Evolutionary conservation across 2,888 invertebrate genomes (phyloP).

Genomic region (Lacanobia oleracea): DNA sequence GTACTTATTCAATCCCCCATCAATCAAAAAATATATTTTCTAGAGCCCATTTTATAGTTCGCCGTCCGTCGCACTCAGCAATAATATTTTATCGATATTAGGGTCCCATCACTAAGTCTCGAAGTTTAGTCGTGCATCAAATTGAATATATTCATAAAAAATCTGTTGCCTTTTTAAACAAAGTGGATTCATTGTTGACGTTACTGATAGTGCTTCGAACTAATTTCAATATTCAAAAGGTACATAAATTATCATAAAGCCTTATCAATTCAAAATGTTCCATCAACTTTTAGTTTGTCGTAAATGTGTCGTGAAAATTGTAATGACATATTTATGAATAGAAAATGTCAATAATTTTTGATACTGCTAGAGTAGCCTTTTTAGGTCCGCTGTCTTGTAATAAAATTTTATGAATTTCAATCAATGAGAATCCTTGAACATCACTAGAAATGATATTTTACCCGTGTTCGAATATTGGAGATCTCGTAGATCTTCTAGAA

Average conservation of each 20-base stretch:
- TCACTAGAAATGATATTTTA: no score
- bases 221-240: slow-evolving; percentile 55
- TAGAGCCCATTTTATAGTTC: slow-evolving; percentile 52
- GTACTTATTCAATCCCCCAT: slow-evolving; percentile 35
- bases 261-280: slow-evolving; percentile 38
- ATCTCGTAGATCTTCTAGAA: no score
- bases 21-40: slow-evolving; percentile 52
- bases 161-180: slow-evolving; percentile 66
- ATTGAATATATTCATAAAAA: slow-evolving; percentile 80
- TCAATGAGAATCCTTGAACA: no score
- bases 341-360: no score
- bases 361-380: no score
- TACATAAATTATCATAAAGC: slow-evolving; percentile 41
- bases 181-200: slow-evolving; percentile 72
- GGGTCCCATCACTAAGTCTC: slow-evolving; percentile 67
- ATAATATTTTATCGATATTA: slow-evolving; percentile 68
- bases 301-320: slow-evolving; percentile 36
- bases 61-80: slow-evolving; percentile 52
- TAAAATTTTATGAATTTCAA: no score
- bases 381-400: no score
- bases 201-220: slow-evolving; percentile 66
- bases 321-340: not conserved
- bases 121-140: slow-evolving; percentile 78
- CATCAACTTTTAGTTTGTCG: slow-evolving; percentile 43
- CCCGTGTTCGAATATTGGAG: no score